Evolutionary conservation across 2,113 vertebrate genomes (phyloP).

Genomic region (Hemiprocne comata): DNA sequence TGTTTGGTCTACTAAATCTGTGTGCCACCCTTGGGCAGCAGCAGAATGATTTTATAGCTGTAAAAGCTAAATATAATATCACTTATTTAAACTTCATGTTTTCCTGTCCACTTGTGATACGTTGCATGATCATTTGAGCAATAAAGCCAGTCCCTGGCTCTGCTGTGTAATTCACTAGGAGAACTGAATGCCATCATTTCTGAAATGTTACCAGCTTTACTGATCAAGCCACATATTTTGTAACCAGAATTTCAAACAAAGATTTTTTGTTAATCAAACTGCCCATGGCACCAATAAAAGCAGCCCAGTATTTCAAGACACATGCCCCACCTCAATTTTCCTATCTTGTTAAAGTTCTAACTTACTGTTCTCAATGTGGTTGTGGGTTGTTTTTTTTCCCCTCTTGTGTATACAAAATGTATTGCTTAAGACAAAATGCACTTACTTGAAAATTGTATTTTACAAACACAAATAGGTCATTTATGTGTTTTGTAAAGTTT

Average conservation of each 20-base stretch:
- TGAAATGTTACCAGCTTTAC: not conserved
- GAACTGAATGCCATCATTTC: not conserved
- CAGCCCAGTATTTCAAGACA: not conserved
- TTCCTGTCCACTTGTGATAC: not conserved
- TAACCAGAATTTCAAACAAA: not conserved
- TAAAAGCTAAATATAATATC: not conserved
- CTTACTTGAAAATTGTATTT: not conserved
- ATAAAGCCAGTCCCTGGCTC: not conserved
- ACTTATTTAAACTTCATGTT: not conserved
- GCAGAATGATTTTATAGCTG: not conserved
- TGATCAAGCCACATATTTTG: slow-evolving; percentile 11
- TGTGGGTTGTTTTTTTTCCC: not conserved
- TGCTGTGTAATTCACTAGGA: slow-evolving; percentile 25
- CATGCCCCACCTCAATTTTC: not conserved
- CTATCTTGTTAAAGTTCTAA: not conserved
- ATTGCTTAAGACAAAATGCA: not conserved
- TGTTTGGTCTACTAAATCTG: not conserved
- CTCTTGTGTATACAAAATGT: not conserved
- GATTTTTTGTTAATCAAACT: not conserved
- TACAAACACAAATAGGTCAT: not conserved
- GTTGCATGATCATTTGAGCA: not conserved
- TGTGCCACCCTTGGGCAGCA: not conserved
- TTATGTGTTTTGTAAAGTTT: not conserved
- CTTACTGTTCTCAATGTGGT: not conserved
- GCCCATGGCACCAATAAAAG: not conserved